These are phyloP conservation scores for Anabacerthia variegaticeps DNA, from an alignment of 2,797 vertebrate genomes.

Conservation along the genomic window DNA sequence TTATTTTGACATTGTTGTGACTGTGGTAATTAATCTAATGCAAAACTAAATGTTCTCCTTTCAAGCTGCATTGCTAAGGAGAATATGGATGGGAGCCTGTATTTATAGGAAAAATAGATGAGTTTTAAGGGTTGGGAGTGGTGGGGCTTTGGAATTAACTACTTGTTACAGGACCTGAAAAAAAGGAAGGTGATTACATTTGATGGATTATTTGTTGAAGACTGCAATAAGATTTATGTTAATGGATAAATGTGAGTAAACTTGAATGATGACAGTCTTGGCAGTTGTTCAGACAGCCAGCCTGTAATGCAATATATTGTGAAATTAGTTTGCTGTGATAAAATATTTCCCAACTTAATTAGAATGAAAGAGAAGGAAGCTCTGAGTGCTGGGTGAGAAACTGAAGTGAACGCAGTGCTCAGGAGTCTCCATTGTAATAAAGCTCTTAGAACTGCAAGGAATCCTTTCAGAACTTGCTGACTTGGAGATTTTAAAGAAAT, in stretches of 20 bases:
- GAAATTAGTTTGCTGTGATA: background rate
- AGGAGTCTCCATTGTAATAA: background rate
- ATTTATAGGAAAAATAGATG: background rate
- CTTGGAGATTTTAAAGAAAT: background rate
- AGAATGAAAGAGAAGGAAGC: background rate
- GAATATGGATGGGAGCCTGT: background rate
- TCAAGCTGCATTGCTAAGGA: background rate
- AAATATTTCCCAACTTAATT: background rate
- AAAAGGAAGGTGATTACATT: background rate
- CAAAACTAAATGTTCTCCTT: background rate
- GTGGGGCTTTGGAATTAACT: background rate
- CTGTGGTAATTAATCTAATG: background rate
- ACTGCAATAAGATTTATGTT: constrained; percentile 5
- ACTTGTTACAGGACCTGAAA: background rate
- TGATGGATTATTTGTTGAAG: background rate
- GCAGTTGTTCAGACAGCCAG: background rate
- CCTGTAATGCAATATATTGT: background rate
- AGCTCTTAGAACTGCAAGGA: background rate
- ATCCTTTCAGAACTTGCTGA: background rate
- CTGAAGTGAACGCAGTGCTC: background rate
- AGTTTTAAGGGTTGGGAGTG: background rate
- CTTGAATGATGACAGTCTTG: background rate
- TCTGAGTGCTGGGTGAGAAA: background rate
- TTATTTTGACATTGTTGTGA: background rate
- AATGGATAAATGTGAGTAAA: background rate